Base-by-base conservation (phyloP, 2,888 invertebrate species). In the Leucoptera coffeella region DNA sequence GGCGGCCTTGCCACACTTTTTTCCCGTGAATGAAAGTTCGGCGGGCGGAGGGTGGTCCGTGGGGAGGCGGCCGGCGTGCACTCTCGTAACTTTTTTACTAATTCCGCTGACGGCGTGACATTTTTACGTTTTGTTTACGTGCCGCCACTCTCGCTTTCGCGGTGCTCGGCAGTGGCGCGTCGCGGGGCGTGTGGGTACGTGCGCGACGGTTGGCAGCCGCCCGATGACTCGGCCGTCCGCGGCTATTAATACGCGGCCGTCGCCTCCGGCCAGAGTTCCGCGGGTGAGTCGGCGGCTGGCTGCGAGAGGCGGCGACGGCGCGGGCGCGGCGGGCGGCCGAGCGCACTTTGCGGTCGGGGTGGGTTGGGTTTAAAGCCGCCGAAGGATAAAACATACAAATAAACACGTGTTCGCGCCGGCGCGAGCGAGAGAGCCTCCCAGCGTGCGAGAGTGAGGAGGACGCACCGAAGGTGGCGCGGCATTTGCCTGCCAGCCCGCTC, bases 331-430 rank as follows among this genome's bases (percentile, higher is more conserved):
- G 65, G 69, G 67, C 54, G 62, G 61, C 54, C 58, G 62, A 60
- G 65, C 65, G 73, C 61, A 67, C 72, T 75, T 75, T 78, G 78
- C 72, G 78, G 78, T 78, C 73, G 62, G 60, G 64, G 74, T 74
- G 77, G 78, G 78, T 73, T 67, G 78, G 77, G 77, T 77, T 69
- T 75, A 71, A 73, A 72, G 73, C 72, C 73, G 72, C 74, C 73
- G 74, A 75, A 76, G 76, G 77, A 77, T 61, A 71, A 65, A 75
- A 72, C 65, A 71, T 69, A 67, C 71, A 69, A 67, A 67, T 69
- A 72, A 73, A 76, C 74, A 72, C 67, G 71, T 73, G 74, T 74
- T 75, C 71, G 69, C 67, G 69, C 65, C 73, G 74, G 75, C 73
- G 74, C 73, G 72, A 71, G 64, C 54, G 72, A 72, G 72, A 73